Percentiles rank a stretch among this genome's conserved stretches.
Conservation (phyloP, 1,140 invertebrate species). For the Monochamus saltuarius region DNA sequence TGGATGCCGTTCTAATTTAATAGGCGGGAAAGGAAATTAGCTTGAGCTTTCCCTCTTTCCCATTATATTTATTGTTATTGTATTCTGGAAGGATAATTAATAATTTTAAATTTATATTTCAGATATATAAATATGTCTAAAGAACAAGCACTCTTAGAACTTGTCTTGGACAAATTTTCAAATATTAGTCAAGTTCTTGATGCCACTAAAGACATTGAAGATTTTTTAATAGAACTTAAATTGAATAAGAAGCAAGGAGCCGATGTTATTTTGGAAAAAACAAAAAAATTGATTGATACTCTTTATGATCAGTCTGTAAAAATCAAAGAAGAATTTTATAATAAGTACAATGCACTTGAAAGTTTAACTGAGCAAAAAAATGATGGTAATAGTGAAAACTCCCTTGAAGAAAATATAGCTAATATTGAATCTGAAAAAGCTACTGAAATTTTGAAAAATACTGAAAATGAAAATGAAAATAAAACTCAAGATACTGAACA, state of each 20-base stretch:
- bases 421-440: background rate
- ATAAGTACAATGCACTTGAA: constrained; percentile 3
- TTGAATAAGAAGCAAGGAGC: background rate
- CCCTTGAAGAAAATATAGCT: background rate
- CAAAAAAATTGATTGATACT: constrained; percentile 14
- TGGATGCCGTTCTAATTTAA: background rate
- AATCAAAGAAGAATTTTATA: constrained; percentile 19
- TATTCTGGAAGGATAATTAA: background rate
- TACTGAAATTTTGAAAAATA: too few relatives aligned
- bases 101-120: constrained; percentile 18
- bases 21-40: constrained; percentile 10
- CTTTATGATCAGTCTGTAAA: constrained; percentile 6
- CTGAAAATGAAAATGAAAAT: too few relatives aligned
- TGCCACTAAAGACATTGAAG: constrained; percentile 17
- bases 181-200: constrained; percentile 8
- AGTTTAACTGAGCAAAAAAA: background rate
- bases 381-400: background rate
- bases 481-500: too few relatives aligned
- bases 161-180: constrained; percentile 15
- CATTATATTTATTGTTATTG: constrained; percentile 5
- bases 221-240: constrained; percentile 4
- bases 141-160: constrained; percentile 12
- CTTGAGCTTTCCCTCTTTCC: background rate
- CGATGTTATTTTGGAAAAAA: constrained; percentile 7
- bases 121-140: constrained; percentile 8